Conservation (phyloP, 2,113 vertebrate species). For the Pteronura brasiliensis region DNA sequence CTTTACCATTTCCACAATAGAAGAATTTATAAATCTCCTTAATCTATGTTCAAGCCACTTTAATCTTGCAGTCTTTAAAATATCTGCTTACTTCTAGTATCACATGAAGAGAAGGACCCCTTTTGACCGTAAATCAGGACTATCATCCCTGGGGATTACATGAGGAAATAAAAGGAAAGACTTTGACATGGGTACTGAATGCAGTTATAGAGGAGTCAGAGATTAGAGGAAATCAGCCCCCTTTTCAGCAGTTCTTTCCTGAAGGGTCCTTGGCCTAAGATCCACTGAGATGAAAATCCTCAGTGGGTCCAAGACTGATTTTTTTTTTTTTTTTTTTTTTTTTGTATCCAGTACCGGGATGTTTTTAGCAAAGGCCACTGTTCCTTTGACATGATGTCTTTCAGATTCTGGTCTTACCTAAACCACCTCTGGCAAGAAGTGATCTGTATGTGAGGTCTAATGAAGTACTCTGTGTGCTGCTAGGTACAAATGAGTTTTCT, state of each 20-base stretch:
- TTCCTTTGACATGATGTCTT: background rate
- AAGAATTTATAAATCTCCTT: background rate
- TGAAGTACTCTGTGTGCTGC: background rate
- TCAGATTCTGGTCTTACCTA: background rate
- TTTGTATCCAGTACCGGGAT: background rate
- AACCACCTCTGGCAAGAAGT: background rate
- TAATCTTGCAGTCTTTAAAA: background rate
- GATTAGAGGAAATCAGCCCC: background rate
- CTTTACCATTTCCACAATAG: background rate
- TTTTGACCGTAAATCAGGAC: background rate
- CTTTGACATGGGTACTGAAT: background rate
- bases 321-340: background rate
- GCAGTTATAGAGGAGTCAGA: background rate
- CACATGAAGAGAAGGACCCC: background rate
- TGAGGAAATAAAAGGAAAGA: background rate
- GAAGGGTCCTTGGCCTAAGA: background rate
- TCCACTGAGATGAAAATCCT: background rate
- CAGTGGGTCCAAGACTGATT: background rate
- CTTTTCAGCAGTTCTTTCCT: background rate
- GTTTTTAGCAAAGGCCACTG: background rate
- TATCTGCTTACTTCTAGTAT: background rate
- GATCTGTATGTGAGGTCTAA: background rate
- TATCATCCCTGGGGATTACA: background rate
- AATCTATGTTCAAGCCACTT: background rate
- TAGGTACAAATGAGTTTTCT: background rate